Evolutionary conservation across 2,797 vertebrate genomes (phyloP).

Genomic region (Leuciscus waleckii): DNA sequence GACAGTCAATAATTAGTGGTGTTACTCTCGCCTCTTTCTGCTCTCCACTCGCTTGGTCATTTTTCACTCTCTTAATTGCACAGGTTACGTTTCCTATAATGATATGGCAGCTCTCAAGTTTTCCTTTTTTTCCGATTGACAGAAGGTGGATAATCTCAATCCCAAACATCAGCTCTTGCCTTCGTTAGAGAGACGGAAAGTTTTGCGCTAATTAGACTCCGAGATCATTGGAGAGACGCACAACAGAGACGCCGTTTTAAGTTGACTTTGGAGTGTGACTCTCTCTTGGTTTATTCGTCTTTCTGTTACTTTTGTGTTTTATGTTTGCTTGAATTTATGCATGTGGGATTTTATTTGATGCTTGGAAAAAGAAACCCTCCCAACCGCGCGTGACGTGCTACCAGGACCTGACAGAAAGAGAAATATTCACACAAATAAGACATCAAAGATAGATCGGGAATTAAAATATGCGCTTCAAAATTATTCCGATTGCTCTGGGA

Average conservation of each 20-base stretch:
- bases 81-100: conserved; percentile 72
- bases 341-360: conserved; percentile 77
- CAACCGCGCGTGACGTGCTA: conserved; percentile 67
- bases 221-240: conserved; percentile 47
- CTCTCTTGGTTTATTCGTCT: conserved; percentile 50
- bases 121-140: conserved; percentile 28
- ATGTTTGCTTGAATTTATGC: conserved; percentile 74
- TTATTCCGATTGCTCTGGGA: conserved; percentile 82
- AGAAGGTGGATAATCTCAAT: conserved; percentile 41
- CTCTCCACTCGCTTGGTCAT: conserved; percentile 61
- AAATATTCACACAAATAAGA: conserved; percentile 85
- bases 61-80: conserved; percentile 76
- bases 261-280: conserved; percentile 52
- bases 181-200: conserved; percentile 29
- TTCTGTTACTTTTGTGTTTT: conserved; percentile 51
- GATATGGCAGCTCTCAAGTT: background rate
- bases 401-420: conserved; percentile 74
- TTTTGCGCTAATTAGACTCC: conserved; percentile 40
- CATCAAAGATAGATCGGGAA: conserved; percentile 83
- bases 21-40: conserved; percentile 62
- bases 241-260: conserved; percentile 64
- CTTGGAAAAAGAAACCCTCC: conserved; percentile 67
- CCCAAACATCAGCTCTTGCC: background rate
- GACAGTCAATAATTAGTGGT: conserved; percentile 84
- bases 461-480: conserved; percentile 82